A percentile compares a stretch with the other conserved stretches of the same genome.
phyloP scores from a whole-genome alignment of 2,888 invertebrate genomes.

The Chromoteleia sp. region DNA sequence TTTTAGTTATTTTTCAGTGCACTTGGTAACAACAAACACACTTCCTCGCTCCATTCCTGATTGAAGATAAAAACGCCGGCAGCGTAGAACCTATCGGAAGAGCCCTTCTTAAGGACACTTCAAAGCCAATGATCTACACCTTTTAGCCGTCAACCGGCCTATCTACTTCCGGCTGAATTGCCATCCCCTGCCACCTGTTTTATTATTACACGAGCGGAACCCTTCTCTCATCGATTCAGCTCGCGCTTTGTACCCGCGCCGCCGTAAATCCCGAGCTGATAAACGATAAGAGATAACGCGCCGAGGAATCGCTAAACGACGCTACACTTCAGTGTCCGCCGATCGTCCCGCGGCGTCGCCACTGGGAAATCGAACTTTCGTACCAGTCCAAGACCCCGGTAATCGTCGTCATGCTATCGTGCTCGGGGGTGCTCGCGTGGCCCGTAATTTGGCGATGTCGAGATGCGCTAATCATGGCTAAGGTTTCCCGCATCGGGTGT shows the following conservation, averaged over 20 bases:
- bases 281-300: constrained; percentile 37
- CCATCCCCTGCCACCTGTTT: constrained; percentile 28
- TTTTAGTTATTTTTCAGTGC: too few relatives aligned
- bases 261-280: constrained; percentile 37
- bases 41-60: background rate
- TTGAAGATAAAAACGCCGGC: constrained; percentile 15
- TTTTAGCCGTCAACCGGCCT: constrained; percentile 18
- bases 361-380: background rate
- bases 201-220: constrained; percentile 35
- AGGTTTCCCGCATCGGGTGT: constrained; percentile 26
- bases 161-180: constrained; percentile 15
- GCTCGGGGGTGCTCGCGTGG: constrained; percentile 32
- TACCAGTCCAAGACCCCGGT: background rate
- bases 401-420: constrained; percentile 41
- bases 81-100: constrained; percentile 1
- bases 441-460: constrained; percentile 36
- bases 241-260: constrained; percentile 11
- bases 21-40: too few relatives aligned
- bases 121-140: constrained; percentile 38
- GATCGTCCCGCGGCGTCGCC: too few relatives aligned
- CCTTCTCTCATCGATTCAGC: constrained; percentile 12
- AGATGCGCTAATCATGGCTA: constrained; percentile 44
- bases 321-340: constrained; percentile 17
- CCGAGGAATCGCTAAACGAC: constrained; percentile 4
- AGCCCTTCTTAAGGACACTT: constrained; percentile 28